These are phyloP conservation scores for Nothocercus nigrocapillus DNA, from an alignment of 2,113 vertebrate genomes.

Conservation along the genomic window DNA sequence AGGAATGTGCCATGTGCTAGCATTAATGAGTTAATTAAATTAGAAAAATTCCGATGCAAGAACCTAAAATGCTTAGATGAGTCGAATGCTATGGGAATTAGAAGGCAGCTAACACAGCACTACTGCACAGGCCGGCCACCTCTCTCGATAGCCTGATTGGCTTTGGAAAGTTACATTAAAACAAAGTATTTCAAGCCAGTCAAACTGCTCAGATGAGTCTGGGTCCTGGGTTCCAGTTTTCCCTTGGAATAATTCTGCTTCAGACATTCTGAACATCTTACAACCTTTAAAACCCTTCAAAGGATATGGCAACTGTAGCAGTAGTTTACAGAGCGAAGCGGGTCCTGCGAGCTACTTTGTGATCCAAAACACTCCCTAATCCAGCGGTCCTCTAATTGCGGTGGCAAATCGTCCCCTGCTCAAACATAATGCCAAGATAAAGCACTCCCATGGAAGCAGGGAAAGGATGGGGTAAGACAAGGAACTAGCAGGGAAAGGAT, in stretches of 20 bases:
- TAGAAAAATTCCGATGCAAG: conserved; percentile 74
- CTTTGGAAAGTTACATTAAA: conserved; percentile 20
- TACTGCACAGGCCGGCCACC: conserved; percentile 37
- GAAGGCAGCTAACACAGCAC: not conserved
- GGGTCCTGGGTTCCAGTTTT: not conserved
- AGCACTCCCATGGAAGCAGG: not conserved
- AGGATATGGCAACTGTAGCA: not conserved
- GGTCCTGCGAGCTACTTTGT: not conserved
- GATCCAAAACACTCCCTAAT: not conserved
- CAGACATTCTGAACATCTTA: not conserved
- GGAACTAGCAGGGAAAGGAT: not conserved
- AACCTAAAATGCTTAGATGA: conserved; percentile 67
- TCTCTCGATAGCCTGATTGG: not conserved
- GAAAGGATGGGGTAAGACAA: not conserved
- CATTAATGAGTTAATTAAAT: conserved; percentile 80
- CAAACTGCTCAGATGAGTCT: not conserved
- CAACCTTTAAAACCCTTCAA: not conserved
- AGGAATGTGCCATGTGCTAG: conserved; percentile 71
- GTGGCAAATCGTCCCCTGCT: not conserved
- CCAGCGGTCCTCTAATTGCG: not conserved
- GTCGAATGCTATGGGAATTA: conserved; percentile 55
- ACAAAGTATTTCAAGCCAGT: not conserved
- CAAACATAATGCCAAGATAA: not conserved
- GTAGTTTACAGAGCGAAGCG: not conserved
- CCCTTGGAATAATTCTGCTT: not conserved